Evolutionary conservation across 2,888 invertebrate species (phyloP).

Genomic region (Aquatica leii): DNA sequence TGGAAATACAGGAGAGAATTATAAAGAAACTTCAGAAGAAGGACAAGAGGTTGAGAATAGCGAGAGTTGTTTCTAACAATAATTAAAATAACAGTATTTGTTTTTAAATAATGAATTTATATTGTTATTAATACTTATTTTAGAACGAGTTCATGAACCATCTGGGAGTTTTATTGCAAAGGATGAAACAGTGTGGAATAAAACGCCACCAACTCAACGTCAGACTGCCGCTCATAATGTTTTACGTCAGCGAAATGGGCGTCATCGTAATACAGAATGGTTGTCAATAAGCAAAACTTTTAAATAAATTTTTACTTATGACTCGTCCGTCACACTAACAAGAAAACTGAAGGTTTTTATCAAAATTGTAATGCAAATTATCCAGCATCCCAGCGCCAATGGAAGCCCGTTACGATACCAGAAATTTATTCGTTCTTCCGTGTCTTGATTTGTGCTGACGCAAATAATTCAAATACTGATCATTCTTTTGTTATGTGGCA

Average conservation of each 20-base stretch:
- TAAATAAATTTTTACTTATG: not conserved
- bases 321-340: not conserved
- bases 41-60: too few species aligned
- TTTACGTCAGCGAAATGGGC: conserved; percentile 1
- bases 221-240: not conserved
- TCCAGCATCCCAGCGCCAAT: not conserved
- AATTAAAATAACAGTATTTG: not conserved
- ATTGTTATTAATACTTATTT: not conserved
- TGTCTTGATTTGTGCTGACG: too few species aligned
- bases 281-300: not conserved
- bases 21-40: too few species aligned
- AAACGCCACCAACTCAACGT: not conserved
- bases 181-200: not conserved
- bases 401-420: not conserved
- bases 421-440: too few species aligned
- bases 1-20: too few species aligned
- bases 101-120: not conserved
- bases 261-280: not conserved
- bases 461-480: not conserved
- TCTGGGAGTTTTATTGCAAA: not conserved
- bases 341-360: not conserved
- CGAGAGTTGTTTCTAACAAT: too few species aligned
- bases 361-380: not conserved
- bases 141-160: not conserved
- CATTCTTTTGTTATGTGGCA: not conserved